These are phyloP conservation scores for Eupristina koningsbergeri DNA, from an alignment of 1,140 invertebrate species.

Conservation along the genomic window DNA sequence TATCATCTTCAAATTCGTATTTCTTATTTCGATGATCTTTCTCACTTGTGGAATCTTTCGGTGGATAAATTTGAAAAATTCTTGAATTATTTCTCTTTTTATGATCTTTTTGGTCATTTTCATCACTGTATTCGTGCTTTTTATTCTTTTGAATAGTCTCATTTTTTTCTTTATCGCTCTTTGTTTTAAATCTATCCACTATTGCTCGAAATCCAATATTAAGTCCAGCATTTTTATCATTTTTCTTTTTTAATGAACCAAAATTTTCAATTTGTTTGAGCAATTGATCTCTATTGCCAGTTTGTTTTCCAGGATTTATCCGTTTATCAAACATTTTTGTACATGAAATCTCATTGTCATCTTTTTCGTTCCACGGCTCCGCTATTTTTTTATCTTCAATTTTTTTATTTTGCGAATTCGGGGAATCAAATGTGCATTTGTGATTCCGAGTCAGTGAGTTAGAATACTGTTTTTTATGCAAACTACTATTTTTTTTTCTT, in stretches of 20 bases:
- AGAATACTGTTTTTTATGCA: conserved; percentile 38
- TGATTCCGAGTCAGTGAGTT: conserved; percentile 46
- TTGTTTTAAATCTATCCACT: conserved; percentile 46
- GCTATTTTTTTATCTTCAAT: conserved; percentile 42
- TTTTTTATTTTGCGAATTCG: conserved; percentile 48
- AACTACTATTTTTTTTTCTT: conserved; percentile 52
- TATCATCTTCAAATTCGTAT: neutral
- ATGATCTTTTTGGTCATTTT: conserved; percentile 19
- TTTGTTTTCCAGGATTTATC: conserved; percentile 41
- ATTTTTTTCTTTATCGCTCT: conserved; percentile 36
- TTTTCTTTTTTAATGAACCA: conserved; percentile 29
- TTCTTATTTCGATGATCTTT: too few relatives aligned
- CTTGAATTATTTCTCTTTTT: conserved; percentile 7
- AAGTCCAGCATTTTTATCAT: conserved; percentile 42
- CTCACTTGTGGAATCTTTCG: too few relatives aligned
- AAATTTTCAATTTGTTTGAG: conserved; percentile 12
- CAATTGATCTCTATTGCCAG: conserved; percentile 29
- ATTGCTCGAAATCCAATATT: conserved; percentile 38
- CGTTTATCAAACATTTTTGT: conserved; percentile 26
- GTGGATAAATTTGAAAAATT: neutral
- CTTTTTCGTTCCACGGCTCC: conserved; percentile 36
- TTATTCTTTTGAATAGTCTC: conserved; percentile 1
- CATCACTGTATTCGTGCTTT: conserved; percentile 2
- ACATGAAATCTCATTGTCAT: conserved; percentile 21
- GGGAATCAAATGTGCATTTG: conserved; percentile 45